Percentiles rank a stretch among this genome's conserved stretches.
These are phyloP conservation scores for Gandaritis pyraliata DNA, from an alignment of 2,888 invertebrate species.

Conservation along the genomic window DNA sequence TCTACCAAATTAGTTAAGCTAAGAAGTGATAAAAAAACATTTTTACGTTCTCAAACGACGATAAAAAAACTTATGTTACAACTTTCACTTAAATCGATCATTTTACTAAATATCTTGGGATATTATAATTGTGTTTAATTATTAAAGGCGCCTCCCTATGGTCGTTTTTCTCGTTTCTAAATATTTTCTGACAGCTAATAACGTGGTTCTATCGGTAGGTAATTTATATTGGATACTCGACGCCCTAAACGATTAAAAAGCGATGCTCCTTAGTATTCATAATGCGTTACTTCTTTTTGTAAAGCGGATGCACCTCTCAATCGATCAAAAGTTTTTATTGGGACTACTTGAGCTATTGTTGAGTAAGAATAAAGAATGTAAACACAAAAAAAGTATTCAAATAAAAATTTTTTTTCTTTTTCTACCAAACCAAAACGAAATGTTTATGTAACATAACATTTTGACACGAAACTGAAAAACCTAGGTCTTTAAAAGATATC, in stretches of 20 bases:
- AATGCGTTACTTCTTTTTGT: conserved; percentile 42
- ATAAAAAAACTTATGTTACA: conserved; percentile 55
- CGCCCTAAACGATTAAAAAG: conserved; percentile 69
- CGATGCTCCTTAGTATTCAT: conserved; percentile 62
- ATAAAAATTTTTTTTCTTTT: conserved; percentile 38
- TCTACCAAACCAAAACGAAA: conserved; percentile 12
- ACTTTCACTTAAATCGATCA: conserved; percentile 61
- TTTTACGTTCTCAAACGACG: conserved; percentile 60
- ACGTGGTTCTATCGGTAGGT: conserved; percentile 69
- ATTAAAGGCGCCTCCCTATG: conserved; percentile 50
- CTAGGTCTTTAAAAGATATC: too few relatives aligned
- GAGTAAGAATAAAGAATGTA: conserved; percentile 60
- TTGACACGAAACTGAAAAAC: too few relatives aligned
- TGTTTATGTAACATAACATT: not conserved
- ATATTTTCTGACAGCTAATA: conserved; percentile 66
- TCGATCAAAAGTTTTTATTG: conserved; percentile 73
- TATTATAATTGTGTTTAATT: conserved; percentile 60
- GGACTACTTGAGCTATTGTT: conserved; percentile 57
- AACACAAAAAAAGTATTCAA: conserved; percentile 53
- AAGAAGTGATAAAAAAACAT: conserved; percentile 65
- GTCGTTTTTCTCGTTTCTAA: conserved; percentile 59
- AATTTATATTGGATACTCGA: conserved; percentile 75
- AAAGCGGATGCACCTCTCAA: conserved; percentile 67
- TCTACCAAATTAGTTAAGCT: conserved; percentile 61
- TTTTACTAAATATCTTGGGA: conserved; percentile 58